Evolutionary conservation across 2,797 vertebrate genomes (phyloP).

Genomic region (Enteromius viviparus): DNA sequence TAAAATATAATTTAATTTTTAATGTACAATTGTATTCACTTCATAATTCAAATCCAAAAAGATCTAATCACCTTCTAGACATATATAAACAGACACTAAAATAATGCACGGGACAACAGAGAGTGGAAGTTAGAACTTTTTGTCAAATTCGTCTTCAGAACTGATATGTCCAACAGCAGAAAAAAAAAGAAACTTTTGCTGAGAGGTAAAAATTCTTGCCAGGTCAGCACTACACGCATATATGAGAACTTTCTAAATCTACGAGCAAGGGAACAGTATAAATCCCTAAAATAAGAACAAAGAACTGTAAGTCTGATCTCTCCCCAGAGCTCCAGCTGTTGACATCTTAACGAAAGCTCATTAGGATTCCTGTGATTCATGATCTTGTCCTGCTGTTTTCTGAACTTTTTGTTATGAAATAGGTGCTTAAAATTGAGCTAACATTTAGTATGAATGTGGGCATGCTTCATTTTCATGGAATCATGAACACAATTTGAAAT

Average conservation of each 20-base stretch:
- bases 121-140: conserved; percentile 9
- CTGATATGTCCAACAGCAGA: conserved; percentile 29
- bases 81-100: conserved; percentile 3
- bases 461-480: conserved; percentile 16
- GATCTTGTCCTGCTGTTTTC: conserved; percentile 22
- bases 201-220: conserved; percentile 34
- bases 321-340: background rate
- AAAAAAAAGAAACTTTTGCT: conserved; percentile 47
- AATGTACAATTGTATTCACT: conserved; percentile 25
- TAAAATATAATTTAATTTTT: conserved; percentile 19
- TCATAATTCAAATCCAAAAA: background rate
- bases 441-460: conserved; percentile 25
- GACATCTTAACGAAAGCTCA: conserved; percentile 28
- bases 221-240: conserved; percentile 41
- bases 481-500: conserved; percentile 19
- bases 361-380: conserved; percentile 25
- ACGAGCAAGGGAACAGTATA: conserved; percentile 37
- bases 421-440: conserved; percentile 24
- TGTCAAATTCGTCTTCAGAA: conserved; percentile 15
- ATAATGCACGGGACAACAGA: background rate
- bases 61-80: background rate
- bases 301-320: conserved; percentile 34
- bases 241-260: conserved; percentile 47
- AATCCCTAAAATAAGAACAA: conserved; percentile 33
- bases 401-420: conserved; percentile 25